phyloP scores from a whole-genome alignment of 2,888 invertebrate genomes.

The Gymnoscelis rufifasciata region DNA sequence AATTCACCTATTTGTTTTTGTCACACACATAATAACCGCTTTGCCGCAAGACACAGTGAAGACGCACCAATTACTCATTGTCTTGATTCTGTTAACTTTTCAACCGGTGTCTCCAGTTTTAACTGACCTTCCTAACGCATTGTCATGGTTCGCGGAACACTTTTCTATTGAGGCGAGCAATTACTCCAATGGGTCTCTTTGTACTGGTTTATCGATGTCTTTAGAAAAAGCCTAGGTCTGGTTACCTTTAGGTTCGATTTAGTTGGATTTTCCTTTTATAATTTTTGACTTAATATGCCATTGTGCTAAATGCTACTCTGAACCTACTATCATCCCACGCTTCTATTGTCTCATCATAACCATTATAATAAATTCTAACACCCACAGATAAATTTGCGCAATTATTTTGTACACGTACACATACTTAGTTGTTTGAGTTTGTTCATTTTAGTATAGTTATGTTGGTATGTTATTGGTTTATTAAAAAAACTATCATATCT shows the following conservation, averaged over 20 bases:
- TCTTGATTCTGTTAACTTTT: constrained; percentile 38
- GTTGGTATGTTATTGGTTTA: too few relatives aligned
- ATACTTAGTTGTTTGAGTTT: constrained; percentile 16
- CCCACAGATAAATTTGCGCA: constrained; percentile 47
- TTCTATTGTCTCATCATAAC: constrained; percentile 49
- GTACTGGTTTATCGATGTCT: constrained; percentile 27
- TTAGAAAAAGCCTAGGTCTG: constrained; percentile 33
- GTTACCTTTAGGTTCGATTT: constrained; percentile 32
- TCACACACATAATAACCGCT: constrained; percentile 25
- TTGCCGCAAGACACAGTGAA: constrained; percentile 30
- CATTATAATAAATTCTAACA: constrained; percentile 38
- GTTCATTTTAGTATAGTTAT: too few relatives aligned
- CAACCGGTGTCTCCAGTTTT: constrained; percentile 35
- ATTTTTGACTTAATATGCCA: constrained; percentile 39
- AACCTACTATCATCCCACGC: constrained; percentile 50
- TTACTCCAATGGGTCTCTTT: constrained; percentile 31
- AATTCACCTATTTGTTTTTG: constrained; percentile 23
- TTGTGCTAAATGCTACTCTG: constrained; percentile 39
- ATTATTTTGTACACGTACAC: constrained; percentile 28
- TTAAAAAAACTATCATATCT: too few relatives aligned
- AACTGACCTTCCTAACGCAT: constrained; percentile 34
- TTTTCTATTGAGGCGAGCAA: constrained; percentile 33
- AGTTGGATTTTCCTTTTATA: constrained; percentile 28
- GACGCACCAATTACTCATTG: constrained; percentile 46
- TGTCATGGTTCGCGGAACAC: constrained; percentile 30